A percentile compares a stretch with the other conserved stretches of the same genome.
phyloP scores from a whole-genome alignment of 2,888 invertebrate species.

The Agrochola litura region DNA sequence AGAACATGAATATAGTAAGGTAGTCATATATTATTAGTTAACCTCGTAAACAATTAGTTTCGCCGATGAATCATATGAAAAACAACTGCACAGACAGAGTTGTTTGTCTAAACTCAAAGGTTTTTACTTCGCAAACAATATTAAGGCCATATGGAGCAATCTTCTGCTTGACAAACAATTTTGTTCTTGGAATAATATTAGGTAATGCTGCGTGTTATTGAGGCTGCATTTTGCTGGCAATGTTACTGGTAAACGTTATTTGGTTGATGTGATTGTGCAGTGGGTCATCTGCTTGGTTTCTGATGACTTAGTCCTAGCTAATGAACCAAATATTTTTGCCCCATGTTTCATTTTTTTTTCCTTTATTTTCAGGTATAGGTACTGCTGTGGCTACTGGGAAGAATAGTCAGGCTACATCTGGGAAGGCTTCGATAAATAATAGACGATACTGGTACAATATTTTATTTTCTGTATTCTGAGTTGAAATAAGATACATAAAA shows the following conservation, averaged over 20 bases:
- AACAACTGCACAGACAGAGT: constrained; percentile 28
- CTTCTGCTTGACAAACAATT: constrained; percentile 35
- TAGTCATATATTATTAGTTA: constrained; percentile 4
- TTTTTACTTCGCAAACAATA: constrained; percentile 42
- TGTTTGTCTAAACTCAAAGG: constrained; percentile 40
- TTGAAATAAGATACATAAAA: too few species aligned
- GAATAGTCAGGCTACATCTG: too few species aligned
- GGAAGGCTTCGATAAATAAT: too few species aligned
- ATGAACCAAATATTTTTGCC: not conserved
- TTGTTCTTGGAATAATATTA: constrained; percentile 50
- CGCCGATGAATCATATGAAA: constrained; percentile 40
- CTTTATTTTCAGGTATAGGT: not conserved
- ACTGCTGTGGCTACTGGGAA: too few species aligned
- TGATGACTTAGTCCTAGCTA: not conserved
- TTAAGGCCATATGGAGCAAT: constrained; percentile 41
- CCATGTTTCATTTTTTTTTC: not conserved
- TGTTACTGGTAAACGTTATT: constrained; percentile 22
- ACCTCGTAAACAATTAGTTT: constrained; percentile 29
- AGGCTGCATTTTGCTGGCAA: constrained; percentile 3
- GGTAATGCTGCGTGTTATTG: constrained; percentile 20
- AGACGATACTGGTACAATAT: too few species aligned
- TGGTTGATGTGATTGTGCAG: not conserved
- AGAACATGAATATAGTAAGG: not conserved
- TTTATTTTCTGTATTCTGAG: too few species aligned
- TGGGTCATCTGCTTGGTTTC: too few species aligned